Percentiles rank a stretch among this genome's conserved stretches.
These are phyloP conservation scores for Drosophila bocki DNA, from an alignment of 1,140 invertebrate genomes.

Conservation along the genomic window DNA sequence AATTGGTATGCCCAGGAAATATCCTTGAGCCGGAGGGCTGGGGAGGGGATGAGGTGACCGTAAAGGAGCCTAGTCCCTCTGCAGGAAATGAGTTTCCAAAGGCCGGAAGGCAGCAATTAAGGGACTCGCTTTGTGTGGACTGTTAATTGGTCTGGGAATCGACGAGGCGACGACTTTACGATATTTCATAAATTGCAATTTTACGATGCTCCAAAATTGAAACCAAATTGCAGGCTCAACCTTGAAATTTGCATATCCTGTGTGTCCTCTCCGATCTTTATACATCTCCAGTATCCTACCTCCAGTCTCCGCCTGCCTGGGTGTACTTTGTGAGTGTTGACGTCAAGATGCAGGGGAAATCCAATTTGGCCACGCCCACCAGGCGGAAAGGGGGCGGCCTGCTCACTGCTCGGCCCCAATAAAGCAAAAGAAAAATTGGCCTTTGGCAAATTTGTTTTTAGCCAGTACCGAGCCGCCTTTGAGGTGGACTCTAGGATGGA, in stretches of 20 bases:
- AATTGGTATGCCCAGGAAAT: constrained; percentile 57
- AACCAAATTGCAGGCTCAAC: constrained; percentile 45
- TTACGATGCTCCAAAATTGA: constrained; percentile 46
- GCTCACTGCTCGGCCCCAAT: constrained; percentile 8
- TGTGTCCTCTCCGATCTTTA: constrained; percentile 19
- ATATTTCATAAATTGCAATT: constrained; percentile 53
- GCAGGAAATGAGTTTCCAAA: constrained; percentile 77
- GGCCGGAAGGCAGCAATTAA: constrained; percentile 77
- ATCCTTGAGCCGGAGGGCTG: background rate
- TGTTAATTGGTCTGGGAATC: constrained; percentile 62
- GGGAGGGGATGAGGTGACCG: constrained; percentile 10
- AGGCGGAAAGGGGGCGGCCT: background rate
- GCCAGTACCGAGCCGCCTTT: constrained; percentile 22
- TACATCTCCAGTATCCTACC: background rate
- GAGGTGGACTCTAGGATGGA: constrained; percentile 24
- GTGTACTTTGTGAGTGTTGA: constrained; percentile 64
- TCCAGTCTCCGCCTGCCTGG: constrained; percentile 24
- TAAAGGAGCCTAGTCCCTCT: constrained; percentile 2
- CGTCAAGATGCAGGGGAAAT: constrained; percentile 66
- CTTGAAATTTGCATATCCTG: constrained; percentile 48
- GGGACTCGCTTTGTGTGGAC: constrained; percentile 54
- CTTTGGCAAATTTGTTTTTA: constrained; percentile 43
- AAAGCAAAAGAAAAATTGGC: constrained; percentile 34
- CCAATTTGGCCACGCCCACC: constrained; percentile 58
- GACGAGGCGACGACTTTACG: constrained; percentile 39